Evolutionary conservation across 2,113 vertebrate species (phyloP).

Genomic region (Hypomesus transpacificus): DNA sequence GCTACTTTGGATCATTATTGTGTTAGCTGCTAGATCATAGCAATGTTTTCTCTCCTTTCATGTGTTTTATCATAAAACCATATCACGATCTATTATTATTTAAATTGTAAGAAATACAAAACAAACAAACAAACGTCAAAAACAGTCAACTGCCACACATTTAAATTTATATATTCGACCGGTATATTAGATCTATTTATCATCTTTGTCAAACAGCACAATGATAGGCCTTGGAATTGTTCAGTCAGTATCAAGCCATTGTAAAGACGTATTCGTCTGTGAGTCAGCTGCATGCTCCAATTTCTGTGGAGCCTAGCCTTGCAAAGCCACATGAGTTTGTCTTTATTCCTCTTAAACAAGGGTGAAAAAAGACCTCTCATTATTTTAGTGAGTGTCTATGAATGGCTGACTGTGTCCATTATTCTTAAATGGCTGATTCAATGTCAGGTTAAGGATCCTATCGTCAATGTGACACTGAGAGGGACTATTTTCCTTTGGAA

Average conservation of each 20-base stretch:
- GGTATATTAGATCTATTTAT: constrained; percentile 54
- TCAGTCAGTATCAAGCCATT: constrained; percentile 69
- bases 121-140: not conserved
- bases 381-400: constrained; percentile 74
- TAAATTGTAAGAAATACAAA: not conserved
- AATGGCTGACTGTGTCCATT: constrained; percentile 76
- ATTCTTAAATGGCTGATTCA: constrained; percentile 82
- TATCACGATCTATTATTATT: not conserved
- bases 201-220: constrained; percentile 44
- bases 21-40: too few species aligned
- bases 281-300: constrained; percentile 75
- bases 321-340: constrained; percentile 71
- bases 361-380: constrained; percentile 77
- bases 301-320: constrained; percentile 74
- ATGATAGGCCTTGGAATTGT: constrained; percentile 64
- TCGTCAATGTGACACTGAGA: constrained; percentile 80
- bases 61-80: not conserved
- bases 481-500: constrained; percentile 79
- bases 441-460: constrained; percentile 82
- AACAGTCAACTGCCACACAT: not conserved
- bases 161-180: constrained; percentile 11
- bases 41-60: too few species aligned
- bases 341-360: constrained; percentile 80
- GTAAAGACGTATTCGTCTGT: constrained; percentile 73
- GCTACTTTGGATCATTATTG: too few species aligned